These are phyloP conservation scores for Syngnathus acus DNA, from an alignment of 2,797 vertebrate species.

Conservation along the genomic window DNA sequence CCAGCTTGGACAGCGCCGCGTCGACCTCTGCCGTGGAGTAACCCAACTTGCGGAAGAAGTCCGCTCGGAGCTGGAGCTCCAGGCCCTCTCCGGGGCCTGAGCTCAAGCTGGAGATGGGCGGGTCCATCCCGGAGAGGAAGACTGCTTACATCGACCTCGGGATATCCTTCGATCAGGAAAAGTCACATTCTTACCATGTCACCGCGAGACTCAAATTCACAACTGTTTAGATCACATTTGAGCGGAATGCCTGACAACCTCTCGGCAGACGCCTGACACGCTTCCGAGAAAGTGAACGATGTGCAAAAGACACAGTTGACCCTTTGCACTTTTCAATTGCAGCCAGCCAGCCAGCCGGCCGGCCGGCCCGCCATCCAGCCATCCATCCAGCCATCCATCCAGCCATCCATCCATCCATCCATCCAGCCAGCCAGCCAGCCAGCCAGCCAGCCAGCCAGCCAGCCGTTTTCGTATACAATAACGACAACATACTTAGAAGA, in stretches of 20 bases:
- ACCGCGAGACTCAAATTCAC: no score
- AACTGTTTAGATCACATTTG: no score
- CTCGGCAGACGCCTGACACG: not conserved
- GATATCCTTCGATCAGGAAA: not conserved
- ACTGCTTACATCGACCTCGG: conserved; percentile 10
- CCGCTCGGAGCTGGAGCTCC: conserved; percentile 77
- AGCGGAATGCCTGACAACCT: not conserved
- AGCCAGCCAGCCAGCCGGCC: no score
- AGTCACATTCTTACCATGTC: no score
- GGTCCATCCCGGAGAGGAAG: conserved; percentile 48
- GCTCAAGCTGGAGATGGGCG: conserved; percentile 20
- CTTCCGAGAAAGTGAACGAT: not conserved
- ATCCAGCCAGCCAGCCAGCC: no score
- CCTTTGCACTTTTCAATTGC: no score
- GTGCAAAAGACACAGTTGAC: not conserved
- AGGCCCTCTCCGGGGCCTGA: conserved; percentile 18
- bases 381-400: no score
- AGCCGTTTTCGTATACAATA: no score
- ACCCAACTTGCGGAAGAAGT: conserved; percentile 91
- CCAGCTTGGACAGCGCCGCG: conserved; percentile 78
- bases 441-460: no score
- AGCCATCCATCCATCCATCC: no score
- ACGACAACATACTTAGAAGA: no score
- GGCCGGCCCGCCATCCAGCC: no score
- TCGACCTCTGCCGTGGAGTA: conserved; percentile 78